Evolutionary conservation across 2,113 vertebrate species (phyloP), one percentile per base, ranked within the genome.

Genomic region (Paratilapia polleni): DNA sequence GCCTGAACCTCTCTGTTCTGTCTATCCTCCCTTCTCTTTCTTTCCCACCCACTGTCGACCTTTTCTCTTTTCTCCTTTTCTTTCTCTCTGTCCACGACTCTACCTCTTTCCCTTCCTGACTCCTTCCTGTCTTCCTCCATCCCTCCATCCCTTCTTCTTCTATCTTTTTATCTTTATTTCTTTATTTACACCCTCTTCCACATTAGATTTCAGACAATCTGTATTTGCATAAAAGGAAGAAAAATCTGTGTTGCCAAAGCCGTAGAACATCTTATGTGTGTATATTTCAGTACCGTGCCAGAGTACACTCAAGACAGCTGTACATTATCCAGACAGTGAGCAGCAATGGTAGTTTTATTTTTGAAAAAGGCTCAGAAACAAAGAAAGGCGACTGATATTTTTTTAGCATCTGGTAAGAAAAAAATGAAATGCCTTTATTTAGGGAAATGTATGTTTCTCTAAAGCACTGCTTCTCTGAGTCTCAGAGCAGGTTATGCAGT

Each of bases 121-220:
- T 22, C n/a, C 10, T 34, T 43, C 15, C 41, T n/a, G 57, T 54
- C 22, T 61, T 20, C 31, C 4, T 43, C 20, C 74, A 13, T 49
- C 70, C 31, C 38, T 58, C 22, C 38, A 62, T 13, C 28, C 36
- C 24, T 58, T 59, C 66, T 84, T 12, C 58, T n/a, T 73, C 7
- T 47, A 22, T 59, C 56, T 81, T 12, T 75, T 66, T 26, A 59
- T 80, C 60, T 76, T 52, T 78, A 6, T 86, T 75, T 61, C 26
- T n/a, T 31, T 17, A 14, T 49, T 54, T n/a, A 60, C 12, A 74
- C 52, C 22, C 9, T 60, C 17, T 49, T 34, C 77, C 20, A 82
- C 78, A 87, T 88, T 68, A 75, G 77, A 80, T 78, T 89, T 66
- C 52, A 64, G 62, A 78, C 64, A 36, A 41, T 81, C 74, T 81